Conservation (phyloP, 2,113 vertebrate genomes). For the Uropsilus gracilis region DNA sequence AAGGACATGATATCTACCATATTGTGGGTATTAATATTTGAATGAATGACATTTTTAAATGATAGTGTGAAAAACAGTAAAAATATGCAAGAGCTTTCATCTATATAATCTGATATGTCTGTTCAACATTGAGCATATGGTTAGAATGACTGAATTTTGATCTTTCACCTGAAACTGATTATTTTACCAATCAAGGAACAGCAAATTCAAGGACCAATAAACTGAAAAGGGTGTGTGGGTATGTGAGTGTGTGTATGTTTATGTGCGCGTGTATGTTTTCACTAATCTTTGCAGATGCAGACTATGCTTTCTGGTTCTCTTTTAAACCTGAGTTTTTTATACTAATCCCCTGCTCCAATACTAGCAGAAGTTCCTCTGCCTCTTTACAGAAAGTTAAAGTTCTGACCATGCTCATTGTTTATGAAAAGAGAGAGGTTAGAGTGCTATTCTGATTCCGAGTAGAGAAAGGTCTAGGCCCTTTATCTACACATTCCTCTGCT, state of each 20-base stretch:
- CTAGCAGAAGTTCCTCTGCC: background rate
- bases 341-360: background rate
- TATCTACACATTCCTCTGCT: background rate
- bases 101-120: background rate
- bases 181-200: background rate
- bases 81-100: background rate
- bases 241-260: too few relatives aligned
- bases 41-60: constrained; percentile 31
- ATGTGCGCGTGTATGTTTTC: background rate
- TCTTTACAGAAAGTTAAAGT: background rate
- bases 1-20: background rate
- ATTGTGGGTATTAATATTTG: background rate
- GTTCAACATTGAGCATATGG: background rate
- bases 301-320: background rate
- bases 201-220: background rate
- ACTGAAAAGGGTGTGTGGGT: background rate
- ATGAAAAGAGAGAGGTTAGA: background rate
- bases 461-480: background rate
- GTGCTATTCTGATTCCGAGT: background rate
- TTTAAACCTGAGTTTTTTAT: constrained; percentile 7
- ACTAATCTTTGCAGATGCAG: background rate
- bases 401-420: background rate
- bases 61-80: background rate
- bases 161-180: background rate
- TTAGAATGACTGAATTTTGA: constrained; percentile 37